Percentiles rank a stretch among this genome's conserved stretches.
Conservation (phyloP, 2,797 vertebrate species). For the Phataginus tetradactyla region DNA sequence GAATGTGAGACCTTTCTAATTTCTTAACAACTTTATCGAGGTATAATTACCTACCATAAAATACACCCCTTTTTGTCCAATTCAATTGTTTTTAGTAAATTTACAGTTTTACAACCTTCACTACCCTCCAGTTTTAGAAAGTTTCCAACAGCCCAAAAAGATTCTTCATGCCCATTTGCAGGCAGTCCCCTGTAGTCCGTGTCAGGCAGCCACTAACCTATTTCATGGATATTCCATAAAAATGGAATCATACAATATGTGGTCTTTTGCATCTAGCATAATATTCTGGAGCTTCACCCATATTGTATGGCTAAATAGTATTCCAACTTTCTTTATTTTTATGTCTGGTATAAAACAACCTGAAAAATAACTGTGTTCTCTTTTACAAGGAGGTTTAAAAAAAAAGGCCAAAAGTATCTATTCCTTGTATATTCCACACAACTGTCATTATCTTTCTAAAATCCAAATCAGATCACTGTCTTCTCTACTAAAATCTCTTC, state of each 20-base stretch:
- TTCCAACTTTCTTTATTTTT: slow-evolving; percentile 25
- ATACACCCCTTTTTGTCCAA: background rate
- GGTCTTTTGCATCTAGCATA: background rate
- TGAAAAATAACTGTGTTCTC: background rate
- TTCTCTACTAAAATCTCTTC: background rate
- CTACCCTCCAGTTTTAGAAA: background rate
- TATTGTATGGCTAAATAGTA: background rate
- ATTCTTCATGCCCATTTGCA: background rate
- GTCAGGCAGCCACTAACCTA: background rate
- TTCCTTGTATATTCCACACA: background rate
- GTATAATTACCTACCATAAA: slow-evolving; percentile 10
- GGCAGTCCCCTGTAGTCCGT: background rate
- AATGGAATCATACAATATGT: background rate
- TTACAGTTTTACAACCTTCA: background rate
- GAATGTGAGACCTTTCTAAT: background rate
- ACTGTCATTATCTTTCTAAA: background rate
- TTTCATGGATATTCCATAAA: background rate
- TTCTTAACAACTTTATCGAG: slow-evolving; percentile 35
- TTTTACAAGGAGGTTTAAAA: background rate
- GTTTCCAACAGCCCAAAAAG: slow-evolving; percentile 1
- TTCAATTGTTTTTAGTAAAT: slow-evolving; percentile 30
- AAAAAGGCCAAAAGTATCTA: background rate
- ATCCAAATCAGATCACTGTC: background rate
- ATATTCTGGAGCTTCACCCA: background rate
- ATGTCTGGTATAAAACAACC: background rate